Evolutionary conservation across 2,888 invertebrate species (phyloP).

Genomic region (Acanthacorydalis orientalis): DNA sequence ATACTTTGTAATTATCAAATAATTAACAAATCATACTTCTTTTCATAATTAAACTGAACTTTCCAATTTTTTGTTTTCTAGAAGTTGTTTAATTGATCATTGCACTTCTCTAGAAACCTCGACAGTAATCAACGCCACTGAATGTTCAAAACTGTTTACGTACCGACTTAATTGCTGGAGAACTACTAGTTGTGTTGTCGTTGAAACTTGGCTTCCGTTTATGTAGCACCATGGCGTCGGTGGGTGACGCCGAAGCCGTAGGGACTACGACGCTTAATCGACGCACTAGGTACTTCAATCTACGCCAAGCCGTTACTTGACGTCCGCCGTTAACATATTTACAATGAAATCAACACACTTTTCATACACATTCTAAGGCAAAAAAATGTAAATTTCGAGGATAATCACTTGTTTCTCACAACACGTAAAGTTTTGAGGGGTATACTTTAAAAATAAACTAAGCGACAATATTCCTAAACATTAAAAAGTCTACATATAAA

Average conservation of each 20-base stretch:
- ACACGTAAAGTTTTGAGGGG: background rate
- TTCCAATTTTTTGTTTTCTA: too few relatives aligned
- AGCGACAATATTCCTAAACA: too few relatives aligned
- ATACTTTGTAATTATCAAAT: background rate
- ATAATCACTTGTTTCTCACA: background rate
- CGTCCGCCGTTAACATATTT: background rate
- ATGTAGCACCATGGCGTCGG: background rate
- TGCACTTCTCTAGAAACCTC: too few relatives aligned
- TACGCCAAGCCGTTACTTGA: constrained; percentile 2
- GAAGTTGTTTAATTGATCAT: too few relatives aligned
- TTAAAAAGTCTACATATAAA: too few relatives aligned
- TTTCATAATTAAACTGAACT: background rate
- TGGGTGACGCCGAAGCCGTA: constrained; percentile 12
- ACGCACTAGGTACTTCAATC: constrained; percentile 4
- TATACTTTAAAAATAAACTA: too few relatives aligned
- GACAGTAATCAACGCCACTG: too few relatives aligned
- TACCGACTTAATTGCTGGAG: too few relatives aligned
- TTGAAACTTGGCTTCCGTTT: too few relatives aligned
- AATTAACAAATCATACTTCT: too few relatives aligned
- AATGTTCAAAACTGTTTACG: too few relatives aligned
- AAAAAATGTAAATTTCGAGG: background rate
- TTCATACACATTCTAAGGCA: background rate
- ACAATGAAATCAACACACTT: background rate
- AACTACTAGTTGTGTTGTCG: too few relatives aligned
- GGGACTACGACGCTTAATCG: constrained; percentile 23